A percentile compares a stretch with the other conserved stretches of the same genome.
phyloP scores from a whole-genome alignment of 2,113 vertebrate genomes.

The Pycnonotus jocosus region DNA sequence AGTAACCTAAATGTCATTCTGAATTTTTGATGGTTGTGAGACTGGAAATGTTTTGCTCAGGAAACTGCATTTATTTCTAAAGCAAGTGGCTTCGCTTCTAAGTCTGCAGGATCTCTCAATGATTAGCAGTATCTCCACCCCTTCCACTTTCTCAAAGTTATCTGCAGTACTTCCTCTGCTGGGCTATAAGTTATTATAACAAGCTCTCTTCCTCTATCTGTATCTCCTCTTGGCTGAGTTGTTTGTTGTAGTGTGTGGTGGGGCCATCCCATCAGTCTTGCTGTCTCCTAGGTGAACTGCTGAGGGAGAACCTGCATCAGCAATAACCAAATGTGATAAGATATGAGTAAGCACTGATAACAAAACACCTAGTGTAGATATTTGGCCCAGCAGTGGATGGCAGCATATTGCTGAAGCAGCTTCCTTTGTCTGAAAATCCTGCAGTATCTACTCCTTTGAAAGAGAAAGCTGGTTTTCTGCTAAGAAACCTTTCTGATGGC shows the following conservation, averaged over 20 bases:
- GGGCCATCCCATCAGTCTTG: not conserved
- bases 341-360: not conserved
- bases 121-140: not conserved
- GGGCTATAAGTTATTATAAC: not conserved
- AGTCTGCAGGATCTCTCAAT: not conserved
- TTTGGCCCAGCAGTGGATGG: not conserved
- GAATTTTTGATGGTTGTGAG: not conserved
- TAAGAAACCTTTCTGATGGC: not conserved
- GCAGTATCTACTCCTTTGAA: not conserved
- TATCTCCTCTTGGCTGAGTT: not conserved
- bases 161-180: constrained; percentile 44
- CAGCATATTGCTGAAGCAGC: not conserved
- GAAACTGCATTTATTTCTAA: not conserved
- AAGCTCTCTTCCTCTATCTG: constrained; percentile 29
- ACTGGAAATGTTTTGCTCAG: not conserved
- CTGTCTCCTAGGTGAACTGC: not conserved
- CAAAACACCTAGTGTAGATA: not conserved
- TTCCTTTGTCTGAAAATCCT: not conserved
- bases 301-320: not conserved
- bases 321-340: not conserved
- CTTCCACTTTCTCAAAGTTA: not conserved
- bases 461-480: not conserved
- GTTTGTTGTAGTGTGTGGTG: not conserved
- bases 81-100: not conserved
- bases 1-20: not conserved